Evolutionary conservation across 2,888 invertebrate species (phyloP).

Genomic region (Tuberolachnus salignus): DNA sequence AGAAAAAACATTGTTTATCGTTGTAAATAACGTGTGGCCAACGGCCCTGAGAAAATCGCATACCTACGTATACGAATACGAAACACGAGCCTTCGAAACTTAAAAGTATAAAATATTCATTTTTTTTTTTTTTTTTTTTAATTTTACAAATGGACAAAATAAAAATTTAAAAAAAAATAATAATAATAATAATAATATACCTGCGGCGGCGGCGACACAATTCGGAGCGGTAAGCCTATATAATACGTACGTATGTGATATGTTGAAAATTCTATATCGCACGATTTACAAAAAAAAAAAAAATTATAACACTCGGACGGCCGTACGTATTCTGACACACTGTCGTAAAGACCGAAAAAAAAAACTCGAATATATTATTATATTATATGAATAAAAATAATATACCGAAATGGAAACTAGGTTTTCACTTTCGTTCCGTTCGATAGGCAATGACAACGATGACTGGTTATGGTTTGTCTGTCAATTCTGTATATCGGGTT

Average conservation of each 20-base stretch:
- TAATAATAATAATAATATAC: too few relatives aligned
- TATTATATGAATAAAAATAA: too few relatives aligned
- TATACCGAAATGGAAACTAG: slow-evolving; percentile 44
- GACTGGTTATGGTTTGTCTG: slow-evolving; percentile 55
- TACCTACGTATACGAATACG: neutral
- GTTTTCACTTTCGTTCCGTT: slow-evolving; percentile 56
- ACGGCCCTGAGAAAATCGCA: slow-evolving; percentile 20
- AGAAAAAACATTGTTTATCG: too few relatives aligned
- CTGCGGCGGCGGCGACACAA: neutral
- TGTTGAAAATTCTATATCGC: neutral
- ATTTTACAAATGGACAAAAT: too few relatives aligned
- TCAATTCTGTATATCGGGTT: slow-evolving; percentile 39
- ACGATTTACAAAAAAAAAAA: slow-evolving; percentile 11
- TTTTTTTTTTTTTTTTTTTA: neutral
- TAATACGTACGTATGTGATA: neutral
- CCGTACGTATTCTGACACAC: slow-evolving; percentile 25
- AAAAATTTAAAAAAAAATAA: too few relatives aligned
- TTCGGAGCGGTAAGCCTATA: too few relatives aligned
- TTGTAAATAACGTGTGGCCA: too few relatives aligned
- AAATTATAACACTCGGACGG: neutral
- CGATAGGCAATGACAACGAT: slow-evolving; percentile 53
- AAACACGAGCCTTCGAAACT: too few relatives aligned
- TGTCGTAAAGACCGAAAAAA: neutral
- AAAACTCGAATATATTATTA: neutral
- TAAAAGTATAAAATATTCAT: slow-evolving; percentile 1